A percentile compares a stretch with the other conserved stretches of the same genome.
Conservation (phyloP, 1,140 invertebrate genomes). For the Galleria mellonella region DNA sequence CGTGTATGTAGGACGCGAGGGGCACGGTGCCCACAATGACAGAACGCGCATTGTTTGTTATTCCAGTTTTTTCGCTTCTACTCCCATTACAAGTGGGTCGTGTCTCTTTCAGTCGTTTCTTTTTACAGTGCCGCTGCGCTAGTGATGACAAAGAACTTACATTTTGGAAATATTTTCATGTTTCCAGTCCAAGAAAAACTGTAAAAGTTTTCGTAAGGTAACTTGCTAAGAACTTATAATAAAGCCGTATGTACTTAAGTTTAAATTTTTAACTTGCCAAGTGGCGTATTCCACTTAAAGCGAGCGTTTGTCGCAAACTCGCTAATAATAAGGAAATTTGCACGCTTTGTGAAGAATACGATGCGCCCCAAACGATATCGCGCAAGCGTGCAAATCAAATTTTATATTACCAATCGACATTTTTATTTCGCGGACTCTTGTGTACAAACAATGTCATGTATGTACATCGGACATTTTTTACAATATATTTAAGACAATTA, state of each 20-base stretch:
- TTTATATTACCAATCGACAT: no score
- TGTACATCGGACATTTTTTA: no score
- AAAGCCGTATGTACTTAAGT: no score
- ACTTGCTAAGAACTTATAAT: no score
- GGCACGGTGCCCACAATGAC: neutral
- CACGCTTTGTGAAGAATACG: constrained; percentile 1
- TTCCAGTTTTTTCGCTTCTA: constrained; percentile 4
- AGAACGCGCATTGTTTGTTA: neutral
- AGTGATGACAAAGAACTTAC: neutral
- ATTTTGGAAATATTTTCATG: neutral
- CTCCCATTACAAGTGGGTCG: constrained; percentile 11
- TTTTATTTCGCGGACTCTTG: no score
- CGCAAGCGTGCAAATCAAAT: no score
- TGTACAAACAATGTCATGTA: no score
- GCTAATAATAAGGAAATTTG: constrained; percentile 18
- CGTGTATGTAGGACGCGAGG: neutral
- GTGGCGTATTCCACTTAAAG: constrained; percentile 6
- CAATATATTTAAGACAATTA: no score
- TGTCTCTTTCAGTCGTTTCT: constrained; percentile 6
- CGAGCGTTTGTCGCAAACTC: constrained; percentile 12
- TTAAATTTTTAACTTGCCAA: neutral
- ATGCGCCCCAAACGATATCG: neutral
- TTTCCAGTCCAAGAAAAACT: no score
- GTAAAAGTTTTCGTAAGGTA: no score
- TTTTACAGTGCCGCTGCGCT: neutral